Percentiles rank a stretch among this genome's conserved stretches.
phyloP scores from a whole-genome alignment of 2,888 invertebrate genomes.

The Chirona hameri region DNA sequence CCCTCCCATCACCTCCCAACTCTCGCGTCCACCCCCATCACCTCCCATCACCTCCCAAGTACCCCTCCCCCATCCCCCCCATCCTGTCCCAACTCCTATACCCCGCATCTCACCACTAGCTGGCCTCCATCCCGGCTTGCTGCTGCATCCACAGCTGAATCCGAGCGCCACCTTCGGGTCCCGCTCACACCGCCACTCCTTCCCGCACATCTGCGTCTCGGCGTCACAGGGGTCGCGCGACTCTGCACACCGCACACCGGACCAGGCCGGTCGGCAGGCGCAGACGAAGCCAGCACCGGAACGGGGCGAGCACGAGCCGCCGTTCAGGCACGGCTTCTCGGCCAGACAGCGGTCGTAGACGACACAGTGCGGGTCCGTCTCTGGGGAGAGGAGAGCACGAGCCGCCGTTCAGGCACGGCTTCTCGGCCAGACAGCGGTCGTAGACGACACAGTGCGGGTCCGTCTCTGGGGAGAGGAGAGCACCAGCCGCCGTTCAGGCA shows the following conservation, averaged over 20 bases:
- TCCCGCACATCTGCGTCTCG: conserved; percentile 12
- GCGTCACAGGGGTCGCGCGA: conserved; percentile 12
- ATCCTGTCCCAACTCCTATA: too few relatives aligned
- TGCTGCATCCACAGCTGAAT: conserved; percentile 10
- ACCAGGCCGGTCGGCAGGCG: conserved; percentile 14
- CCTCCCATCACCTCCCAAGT: too few relatives aligned
- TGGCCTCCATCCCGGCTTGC: conserved; percentile 13
- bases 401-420: too few relatives aligned
- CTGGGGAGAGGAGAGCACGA: neutral
- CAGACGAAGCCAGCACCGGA: neutral
- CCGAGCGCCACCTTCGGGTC: neutral
- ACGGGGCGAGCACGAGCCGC: neutral
- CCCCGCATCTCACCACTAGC: neutral
- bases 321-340: conserved; percentile 22
- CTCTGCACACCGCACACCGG: neutral
- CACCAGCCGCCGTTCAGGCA: too few relatives aligned
- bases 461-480: too few relatives aligned
- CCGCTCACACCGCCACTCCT: conserved; percentile 12
- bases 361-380: conserved; percentile 1
- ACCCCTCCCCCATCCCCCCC: too few relatives aligned
- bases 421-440: too few relatives aligned
- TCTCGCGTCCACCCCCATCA: too few relatives aligned
- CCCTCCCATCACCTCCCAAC: too few relatives aligned
- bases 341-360: conserved; percentile 3
- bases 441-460: too few relatives aligned